phyloP scores from a whole-genome alignment of 2,113 vertebrate genomes.

The Chrysochloris asiatica region DNA sequence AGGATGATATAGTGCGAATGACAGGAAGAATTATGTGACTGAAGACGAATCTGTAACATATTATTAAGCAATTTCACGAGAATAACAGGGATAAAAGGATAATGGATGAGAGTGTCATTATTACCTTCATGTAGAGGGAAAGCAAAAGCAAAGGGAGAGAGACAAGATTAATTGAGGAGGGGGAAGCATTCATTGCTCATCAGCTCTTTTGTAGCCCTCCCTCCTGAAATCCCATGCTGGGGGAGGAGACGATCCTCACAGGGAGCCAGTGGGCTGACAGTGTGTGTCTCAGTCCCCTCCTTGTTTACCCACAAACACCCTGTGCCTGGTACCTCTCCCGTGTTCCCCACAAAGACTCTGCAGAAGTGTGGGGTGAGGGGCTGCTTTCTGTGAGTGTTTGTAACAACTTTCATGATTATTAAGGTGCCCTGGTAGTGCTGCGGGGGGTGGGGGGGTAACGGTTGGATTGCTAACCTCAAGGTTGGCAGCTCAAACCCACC shows the following conservation, averaged over 20 bases:
- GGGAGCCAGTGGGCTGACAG: background rate
- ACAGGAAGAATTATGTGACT: conserved; percentile 97
- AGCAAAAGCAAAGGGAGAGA: conserved; percentile 94
- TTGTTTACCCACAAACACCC: conserved; percentile 74
- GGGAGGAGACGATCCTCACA: too few relatives aligned
- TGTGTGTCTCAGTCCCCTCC: conserved; percentile 66
- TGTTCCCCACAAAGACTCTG: too few relatives aligned
- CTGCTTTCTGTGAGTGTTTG: background rate
- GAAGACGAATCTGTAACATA: conserved; percentile 97
- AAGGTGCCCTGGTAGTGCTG: too few relatives aligned
- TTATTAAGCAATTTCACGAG: conserved; percentile 98
- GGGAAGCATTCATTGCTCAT: conserved; percentile 96
- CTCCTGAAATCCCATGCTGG: conserved; percentile 86
- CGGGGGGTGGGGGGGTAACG: too few relatives aligned
- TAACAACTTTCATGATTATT: too few relatives aligned
- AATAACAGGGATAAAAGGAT: conserved; percentile 98
- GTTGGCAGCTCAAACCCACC: too few relatives aligned
- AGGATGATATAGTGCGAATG: conserved; percentile 96
- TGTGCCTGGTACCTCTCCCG: conserved; percentile 24
- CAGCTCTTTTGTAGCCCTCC: conserved; percentile 88
- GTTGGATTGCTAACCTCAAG: too few relatives aligned
- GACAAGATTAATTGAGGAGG: conserved; percentile 99
- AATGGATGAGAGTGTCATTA: conserved; percentile 98
- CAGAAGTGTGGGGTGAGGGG: too few relatives aligned
- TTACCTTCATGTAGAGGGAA: conserved; percentile 93